Conservation (phyloP, 2,888 invertebrate genomes). For the Scaptodrosophila latifasciaeformis region DNA sequence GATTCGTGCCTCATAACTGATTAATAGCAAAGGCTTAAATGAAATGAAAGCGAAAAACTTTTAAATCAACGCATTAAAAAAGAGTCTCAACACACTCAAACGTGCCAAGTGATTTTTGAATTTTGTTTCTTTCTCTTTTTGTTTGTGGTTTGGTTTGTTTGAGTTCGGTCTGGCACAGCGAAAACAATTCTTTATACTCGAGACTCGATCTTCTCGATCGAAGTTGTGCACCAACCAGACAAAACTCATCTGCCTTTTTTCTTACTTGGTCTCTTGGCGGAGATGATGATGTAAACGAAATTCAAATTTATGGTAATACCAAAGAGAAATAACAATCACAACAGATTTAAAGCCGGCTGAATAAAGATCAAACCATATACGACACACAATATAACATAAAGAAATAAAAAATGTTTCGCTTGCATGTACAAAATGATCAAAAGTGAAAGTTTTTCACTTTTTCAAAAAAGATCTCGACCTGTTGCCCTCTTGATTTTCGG, state of each 20-base stretch:
- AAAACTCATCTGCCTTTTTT: too few species aligned
- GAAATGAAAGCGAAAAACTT: constrained; percentile 56
- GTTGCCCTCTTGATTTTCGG: too few species aligned
- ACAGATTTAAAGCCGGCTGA: constrained; percentile 35
- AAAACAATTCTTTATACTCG: constrained; percentile 41
- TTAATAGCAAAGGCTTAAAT: constrained; percentile 50
- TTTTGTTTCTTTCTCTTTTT: too few species aligned
- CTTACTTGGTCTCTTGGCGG: constrained; percentile 13
- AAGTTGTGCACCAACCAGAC: constrained; percentile 13
- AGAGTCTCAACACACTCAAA: constrained; percentile 19
- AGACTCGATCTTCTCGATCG: not conserved
- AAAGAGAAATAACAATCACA: constrained; percentile 39
- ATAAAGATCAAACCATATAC: constrained; percentile 12
- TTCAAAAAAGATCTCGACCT: constrained; percentile 7
- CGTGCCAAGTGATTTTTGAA: too few species aligned
- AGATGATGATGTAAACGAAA: constrained; percentile 53
- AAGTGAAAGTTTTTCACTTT: constrained; percentile 60
- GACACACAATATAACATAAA: too few species aligned
- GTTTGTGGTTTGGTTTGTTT: constrained; percentile 32
- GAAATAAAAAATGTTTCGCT: too few species aligned
- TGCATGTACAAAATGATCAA: constrained; percentile 18
- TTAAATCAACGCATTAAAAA: constrained; percentile 54
- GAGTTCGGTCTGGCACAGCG: constrained; percentile 38
- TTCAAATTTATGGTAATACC: constrained; percentile 56
- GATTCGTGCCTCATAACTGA: constrained; percentile 43